Percentiles rank a stretch among this genome's conserved stretches.
Conservation (phyloP, 2,888 invertebrate genomes). For the Smittia sp. region DNA sequence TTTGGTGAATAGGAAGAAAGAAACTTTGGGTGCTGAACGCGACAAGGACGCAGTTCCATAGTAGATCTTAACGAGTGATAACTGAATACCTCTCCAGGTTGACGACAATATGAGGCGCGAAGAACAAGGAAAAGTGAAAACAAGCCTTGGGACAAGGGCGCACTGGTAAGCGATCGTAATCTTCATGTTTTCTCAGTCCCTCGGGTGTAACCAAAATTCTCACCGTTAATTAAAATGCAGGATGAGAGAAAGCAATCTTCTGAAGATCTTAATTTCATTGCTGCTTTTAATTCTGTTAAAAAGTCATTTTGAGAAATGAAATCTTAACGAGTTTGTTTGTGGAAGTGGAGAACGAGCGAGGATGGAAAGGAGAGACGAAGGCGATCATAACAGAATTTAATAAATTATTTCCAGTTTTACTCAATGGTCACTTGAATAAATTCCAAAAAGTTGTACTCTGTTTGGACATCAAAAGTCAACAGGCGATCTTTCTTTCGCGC, state of each 20-base stretch:
- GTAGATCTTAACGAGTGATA: conserved; percentile 32
- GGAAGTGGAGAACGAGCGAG: neutral
- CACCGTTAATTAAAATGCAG: conserved; percentile 36
- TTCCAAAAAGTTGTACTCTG: neutral
- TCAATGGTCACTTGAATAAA: conserved; percentile 7
- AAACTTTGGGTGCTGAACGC: neutral
- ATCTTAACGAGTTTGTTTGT: neutral
- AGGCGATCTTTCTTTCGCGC: neutral
- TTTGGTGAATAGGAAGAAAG: neutral
- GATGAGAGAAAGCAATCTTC: conserved; percentile 13
- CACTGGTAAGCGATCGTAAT: conserved; percentile 8
- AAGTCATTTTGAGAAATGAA: neutral
- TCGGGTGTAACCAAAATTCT: conserved; percentile 4
- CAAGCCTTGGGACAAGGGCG: conserved; percentile 12
- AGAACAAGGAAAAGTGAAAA: conserved; percentile 36
- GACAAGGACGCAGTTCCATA: conserved; percentile 13
- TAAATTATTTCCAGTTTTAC: conserved; percentile 7
- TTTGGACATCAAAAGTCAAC: conserved; percentile 20
- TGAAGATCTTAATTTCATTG: conserved; percentile 26
- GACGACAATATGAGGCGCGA: neutral
- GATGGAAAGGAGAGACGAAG: neutral
- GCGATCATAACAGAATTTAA: conserved; percentile 20
- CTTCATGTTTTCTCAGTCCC: neutral
- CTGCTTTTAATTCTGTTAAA: conserved; percentile 35
- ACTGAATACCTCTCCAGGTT: neutral